phyloP scores from a whole-genome alignment of 2,113 vertebrate species.

The Chitala chitala region DNA sequence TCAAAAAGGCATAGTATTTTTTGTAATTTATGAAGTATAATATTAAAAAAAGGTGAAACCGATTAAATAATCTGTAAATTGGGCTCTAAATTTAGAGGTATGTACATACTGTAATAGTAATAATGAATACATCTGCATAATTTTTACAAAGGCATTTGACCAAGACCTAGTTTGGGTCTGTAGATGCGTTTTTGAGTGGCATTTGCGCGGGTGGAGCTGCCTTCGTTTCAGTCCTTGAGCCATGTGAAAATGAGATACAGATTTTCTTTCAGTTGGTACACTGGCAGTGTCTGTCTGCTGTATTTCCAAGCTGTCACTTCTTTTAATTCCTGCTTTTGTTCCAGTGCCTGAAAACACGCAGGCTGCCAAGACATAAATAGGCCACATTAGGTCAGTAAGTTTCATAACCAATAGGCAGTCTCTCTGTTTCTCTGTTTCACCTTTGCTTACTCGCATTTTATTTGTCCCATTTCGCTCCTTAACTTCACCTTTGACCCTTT shows the following conservation, averaged over 20 bases:
- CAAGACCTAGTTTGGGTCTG: slow-evolving; percentile 3
- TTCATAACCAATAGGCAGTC: neutral
- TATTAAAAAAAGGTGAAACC: too few species aligned
- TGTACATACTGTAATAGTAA: neutral
- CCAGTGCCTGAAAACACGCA: neutral
- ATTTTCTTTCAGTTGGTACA: slow-evolving; percentile 26
- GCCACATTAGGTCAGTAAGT: slow-evolving; percentile 19
- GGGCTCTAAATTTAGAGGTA: neutral
- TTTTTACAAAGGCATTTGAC: neutral
- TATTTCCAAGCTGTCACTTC: slow-evolving; percentile 10
- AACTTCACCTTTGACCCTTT: neutral
- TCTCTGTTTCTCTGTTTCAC: neutral
- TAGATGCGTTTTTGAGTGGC: neutral
- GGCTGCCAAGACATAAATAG: slow-evolving; percentile 3
- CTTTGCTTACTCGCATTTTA: neutral
- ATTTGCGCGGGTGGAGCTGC: slow-evolving; percentile 10
- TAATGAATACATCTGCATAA: neutral
- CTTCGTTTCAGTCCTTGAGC: slow-evolving; percentile 25
- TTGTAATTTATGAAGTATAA: too few species aligned
- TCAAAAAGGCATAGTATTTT: too few species aligned
- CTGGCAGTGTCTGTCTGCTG: slow-evolving; percentile 12
- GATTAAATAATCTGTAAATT: too few species aligned
- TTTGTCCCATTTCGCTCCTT: neutral
- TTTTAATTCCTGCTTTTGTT: slow-evolving; percentile 19
- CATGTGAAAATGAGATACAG: slow-evolving; percentile 30